Conservation (phyloP, 2,113 vertebrate species). For the Antigone vipio region DNA sequence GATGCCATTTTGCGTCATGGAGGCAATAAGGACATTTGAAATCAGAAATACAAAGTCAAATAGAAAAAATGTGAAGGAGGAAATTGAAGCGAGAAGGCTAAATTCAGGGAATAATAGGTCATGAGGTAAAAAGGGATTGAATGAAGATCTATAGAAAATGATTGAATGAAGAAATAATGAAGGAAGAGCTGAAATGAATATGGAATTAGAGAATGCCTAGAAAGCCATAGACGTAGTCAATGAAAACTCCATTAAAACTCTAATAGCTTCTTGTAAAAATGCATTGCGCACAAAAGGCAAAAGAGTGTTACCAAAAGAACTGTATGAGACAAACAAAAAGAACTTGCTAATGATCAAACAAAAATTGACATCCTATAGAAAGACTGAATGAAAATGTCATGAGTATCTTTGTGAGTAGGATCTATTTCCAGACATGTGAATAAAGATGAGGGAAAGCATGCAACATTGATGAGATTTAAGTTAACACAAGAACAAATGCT, state of each 20-base stretch:
- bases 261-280: background rate
- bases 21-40: background rate
- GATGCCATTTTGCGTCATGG: background rate
- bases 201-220: background rate
- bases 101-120: background rate
- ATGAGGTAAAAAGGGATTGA: background rate
- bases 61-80: background rate
- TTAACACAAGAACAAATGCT: background rate
- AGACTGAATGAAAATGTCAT: background rate
- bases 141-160: background rate
- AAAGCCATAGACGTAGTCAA: background rate
- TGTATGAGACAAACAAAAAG: background rate
- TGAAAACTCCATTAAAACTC: background rate
- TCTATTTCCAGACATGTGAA: background rate
- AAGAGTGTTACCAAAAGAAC: background rate
- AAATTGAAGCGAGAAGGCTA: background rate
- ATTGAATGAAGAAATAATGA: conserved; percentile 7
- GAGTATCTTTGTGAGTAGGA: background rate
- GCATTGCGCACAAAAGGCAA: background rate
- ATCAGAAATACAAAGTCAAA: background rate
- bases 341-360: background rate
- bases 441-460: background rate
- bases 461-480: background rate
- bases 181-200: background rate
- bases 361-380: background rate